Evolutionary conservation across 2,797 vertebrate genomes (phyloP).

Genomic region (Prunella strophiata): DNA sequence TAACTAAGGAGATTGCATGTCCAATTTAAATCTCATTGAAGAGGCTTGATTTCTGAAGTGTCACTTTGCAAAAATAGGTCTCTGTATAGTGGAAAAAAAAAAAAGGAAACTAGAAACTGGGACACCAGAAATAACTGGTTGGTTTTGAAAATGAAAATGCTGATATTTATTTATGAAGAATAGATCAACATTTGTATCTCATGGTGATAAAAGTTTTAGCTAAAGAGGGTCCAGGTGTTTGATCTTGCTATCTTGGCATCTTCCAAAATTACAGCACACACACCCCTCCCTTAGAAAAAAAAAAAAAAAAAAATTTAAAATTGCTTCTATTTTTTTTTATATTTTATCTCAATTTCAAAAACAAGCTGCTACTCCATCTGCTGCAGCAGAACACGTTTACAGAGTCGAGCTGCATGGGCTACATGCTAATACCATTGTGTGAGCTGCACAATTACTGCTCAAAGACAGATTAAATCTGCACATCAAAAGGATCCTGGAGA

Average conservation of each 20-base stretch:
- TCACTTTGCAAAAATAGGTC: constrained; percentile 24
- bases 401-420: background rate
- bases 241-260: background rate
- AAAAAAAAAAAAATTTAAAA: background rate
- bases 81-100: background rate
- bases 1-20: background rate
- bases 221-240: constrained; percentile 10
- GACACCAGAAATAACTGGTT: constrained; percentile 28
- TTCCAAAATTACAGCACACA: background rate
- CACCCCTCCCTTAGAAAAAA: rapidly evolving
- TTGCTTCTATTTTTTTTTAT: background rate
- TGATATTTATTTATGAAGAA: background rate
- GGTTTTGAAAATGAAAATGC: background rate
- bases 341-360: constrained; percentile 24
- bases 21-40: constrained; percentile 6
- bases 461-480: background rate
- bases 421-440: background rate
- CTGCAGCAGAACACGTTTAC: background rate
- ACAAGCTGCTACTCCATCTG: constrained; percentile 9
- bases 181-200: background rate
- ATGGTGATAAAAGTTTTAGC: background rate
- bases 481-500: background rate
- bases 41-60: constrained; percentile 48
- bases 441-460: background rate
- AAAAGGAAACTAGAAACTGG: background rate